Evolutionary conservation across 2,797 vertebrate genomes (phyloP), one percentile per base, ranked within the genome.

Genomic region (Arrhamphus sclerolepis): DNA sequence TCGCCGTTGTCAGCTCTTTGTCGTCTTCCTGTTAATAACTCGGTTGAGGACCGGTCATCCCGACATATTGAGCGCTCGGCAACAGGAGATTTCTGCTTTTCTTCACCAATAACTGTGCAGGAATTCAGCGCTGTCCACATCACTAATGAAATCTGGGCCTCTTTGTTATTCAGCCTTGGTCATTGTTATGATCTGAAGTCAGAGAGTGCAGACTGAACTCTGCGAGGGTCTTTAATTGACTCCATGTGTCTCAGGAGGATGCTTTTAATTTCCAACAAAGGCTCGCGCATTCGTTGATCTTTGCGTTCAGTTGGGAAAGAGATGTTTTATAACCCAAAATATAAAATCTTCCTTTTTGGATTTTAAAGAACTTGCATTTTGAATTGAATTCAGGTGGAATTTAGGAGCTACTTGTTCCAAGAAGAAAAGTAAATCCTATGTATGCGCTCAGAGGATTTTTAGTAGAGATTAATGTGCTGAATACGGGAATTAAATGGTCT

Each of bases 31-130:
- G 63, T 84, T 86, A 84, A 84, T 81, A 79, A 53, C 72, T 82
- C 17, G 44, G 65, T 21, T 46, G 65, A 61, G 72, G 66, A 6
- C 70, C 54, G 84, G 77, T 81, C 80, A 79, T 82, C 75, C 68
- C 20, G 70, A 81, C 84, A 82, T 79, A 81, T 82, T 82, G 77
- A 77, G 79, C 78, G 77, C 62, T 82, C 75, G 59, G 41, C 64
- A 13, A 43, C 75, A 57, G 6, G 1, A 65, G 51, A 14, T 31
- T 63, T 13, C 28, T n/a, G 40, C 47, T 21, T 8, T 61, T 59
- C 71, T 53, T 40, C 70, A 31, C 57, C 75, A 78, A 76, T 68
- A 82, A 72, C 74, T 9, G 58, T 21, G 19, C 24, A 34, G 70
- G 66, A 50, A 68, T 64, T 63, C 10, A 7, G 69, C 26, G 29